Percentiles rank a stretch among this genome's conserved stretches.
Conservation (phyloP, 2,888 invertebrate genomes). For the Gnatocerus cornutus region DNA sequence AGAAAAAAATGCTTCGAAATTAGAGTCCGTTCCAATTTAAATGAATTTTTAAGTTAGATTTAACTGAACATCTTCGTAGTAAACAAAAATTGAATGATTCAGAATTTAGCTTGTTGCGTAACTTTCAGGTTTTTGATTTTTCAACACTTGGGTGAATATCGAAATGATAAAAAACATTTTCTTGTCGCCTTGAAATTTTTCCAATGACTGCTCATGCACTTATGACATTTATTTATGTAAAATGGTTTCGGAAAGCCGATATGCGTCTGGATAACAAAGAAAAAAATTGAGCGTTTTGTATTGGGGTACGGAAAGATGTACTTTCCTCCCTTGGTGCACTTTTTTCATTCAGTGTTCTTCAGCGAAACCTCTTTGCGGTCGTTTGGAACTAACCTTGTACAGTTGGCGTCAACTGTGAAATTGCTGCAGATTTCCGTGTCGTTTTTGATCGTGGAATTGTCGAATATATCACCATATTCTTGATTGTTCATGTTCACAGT, state of each 20-base stretch:
- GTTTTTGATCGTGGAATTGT: constrained; percentile 36
- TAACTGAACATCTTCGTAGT: no score
- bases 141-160: constrained; percentile 38
- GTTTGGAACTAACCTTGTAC: constrained; percentile 28
- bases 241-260: no score
- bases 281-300: not conserved
- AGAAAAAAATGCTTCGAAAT: no score
- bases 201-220: constrained; percentile 24
- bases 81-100: no score
- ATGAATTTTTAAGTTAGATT: not conserved
- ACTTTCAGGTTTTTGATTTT: constrained; percentile 10
- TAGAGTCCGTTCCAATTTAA: no score
- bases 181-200: constrained; percentile 28
- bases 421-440: constrained; percentile 25
- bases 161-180: constrained; percentile 22
- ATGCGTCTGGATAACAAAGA: not conserved
- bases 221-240: not conserved
- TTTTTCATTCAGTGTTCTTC: not conserved
- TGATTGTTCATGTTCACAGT: constrained; percentile 57
- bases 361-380: not conserved
- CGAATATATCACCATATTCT: constrained; percentile 30
- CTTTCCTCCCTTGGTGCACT: not conserved
- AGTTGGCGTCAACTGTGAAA: constrained; percentile 26
- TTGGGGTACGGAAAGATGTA: not conserved
- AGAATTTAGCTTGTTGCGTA: not conserved